Conservation (phyloP, 1,140 invertebrate genomes). For the Drosophila persimilis region DNA sequence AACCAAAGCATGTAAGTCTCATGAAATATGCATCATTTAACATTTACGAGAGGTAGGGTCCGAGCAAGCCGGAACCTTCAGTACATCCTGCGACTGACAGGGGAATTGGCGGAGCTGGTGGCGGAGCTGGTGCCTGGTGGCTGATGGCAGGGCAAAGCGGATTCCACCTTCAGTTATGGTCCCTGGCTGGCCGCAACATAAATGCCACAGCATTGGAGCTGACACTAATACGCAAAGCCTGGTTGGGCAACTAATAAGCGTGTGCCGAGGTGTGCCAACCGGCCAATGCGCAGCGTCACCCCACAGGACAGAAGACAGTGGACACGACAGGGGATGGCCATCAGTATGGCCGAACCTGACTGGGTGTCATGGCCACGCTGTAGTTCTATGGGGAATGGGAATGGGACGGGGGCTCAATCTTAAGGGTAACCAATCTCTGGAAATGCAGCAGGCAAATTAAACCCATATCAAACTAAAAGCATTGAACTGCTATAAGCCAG, state of each 20-base stretch:
- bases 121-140: too few relatives aligned
- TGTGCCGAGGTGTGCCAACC: slow-evolving; percentile 41
- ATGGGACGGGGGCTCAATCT: slow-evolving; percentile 18
- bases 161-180: slow-evolving; percentile 32
- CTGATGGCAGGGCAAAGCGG: background rate
- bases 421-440: slow-evolving; percentile 23
- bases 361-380: slow-evolving; percentile 35
- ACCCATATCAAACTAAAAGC: slow-evolving; percentile 71
- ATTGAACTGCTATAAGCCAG: slow-evolving; percentile 66
- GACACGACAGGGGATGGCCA: too few relatives aligned
- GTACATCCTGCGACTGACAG: slow-evolving; percentile 51
- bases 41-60: slow-evolving; percentile 37
- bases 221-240: slow-evolving; percentile 75
- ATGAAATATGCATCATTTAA: slow-evolving; percentile 75
- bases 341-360: too few relatives aligned
- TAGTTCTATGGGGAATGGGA: slow-evolving; percentile 1
- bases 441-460: slow-evolving; percentile 57
- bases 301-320: background rate
- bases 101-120: slow-evolving; percentile 6
- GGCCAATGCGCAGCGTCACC: slow-evolving; percentile 23
- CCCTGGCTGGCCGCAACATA: slow-evolving; percentile 47
- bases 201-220: slow-evolving; percentile 66
- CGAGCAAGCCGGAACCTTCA: background rate
- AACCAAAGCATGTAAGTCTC: slow-evolving; percentile 35
- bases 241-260: slow-evolving; percentile 74